These are phyloP conservation scores for Steinernema feltiae DNA, from an alignment of 1,140 invertebrate species.

Conservation along the genomic window DNA sequence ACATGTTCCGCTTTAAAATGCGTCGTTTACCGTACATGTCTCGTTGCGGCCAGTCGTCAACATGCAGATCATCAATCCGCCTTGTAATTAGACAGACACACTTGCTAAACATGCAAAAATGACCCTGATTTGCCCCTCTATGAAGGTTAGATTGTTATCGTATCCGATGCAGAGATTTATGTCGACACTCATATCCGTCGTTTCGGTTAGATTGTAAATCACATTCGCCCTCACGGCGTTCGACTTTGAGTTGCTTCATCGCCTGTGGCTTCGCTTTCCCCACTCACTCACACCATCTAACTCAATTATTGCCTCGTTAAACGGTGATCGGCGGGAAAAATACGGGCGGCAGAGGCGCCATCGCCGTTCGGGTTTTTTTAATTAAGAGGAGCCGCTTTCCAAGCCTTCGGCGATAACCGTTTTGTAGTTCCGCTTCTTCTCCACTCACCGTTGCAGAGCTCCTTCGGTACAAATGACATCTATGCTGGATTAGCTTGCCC, in stretches of 20 bases:
- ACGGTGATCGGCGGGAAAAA: not conserved
- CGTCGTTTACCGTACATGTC: too few relatives aligned
- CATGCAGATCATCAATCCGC: too few relatives aligned
- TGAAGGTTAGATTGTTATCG: constrained; percentile 10
- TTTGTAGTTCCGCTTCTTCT: not conserved
- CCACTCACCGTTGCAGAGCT: constrained; percentile 2
- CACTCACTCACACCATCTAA: too few relatives aligned
- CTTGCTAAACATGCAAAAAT: not conserved
- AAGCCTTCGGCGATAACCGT: not conserved
- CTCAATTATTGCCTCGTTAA: constrained; percentile 14
- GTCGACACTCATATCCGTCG: not conserved
- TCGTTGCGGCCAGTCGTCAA: too few relatives aligned
- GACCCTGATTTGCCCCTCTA: constrained; percentile 8
- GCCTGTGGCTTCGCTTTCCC: not conserved
- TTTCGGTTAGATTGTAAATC: constrained; percentile 1
- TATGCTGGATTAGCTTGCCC: not conserved
- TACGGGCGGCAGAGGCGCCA: too few relatives aligned
- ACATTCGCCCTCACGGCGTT: not conserved
- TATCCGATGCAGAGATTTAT: not conserved
- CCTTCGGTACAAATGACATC: not conserved
- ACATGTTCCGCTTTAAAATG: too few relatives aligned
- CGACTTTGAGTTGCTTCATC: not conserved
- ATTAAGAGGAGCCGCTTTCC: not conserved
- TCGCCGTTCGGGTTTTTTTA: not conserved
- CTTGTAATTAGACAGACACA: too few relatives aligned